Percentiles rank a stretch among this genome's conserved stretches.
Conservation (phyloP, 2,797 vertebrate species). For the Halcyon leucocephala region DNA sequence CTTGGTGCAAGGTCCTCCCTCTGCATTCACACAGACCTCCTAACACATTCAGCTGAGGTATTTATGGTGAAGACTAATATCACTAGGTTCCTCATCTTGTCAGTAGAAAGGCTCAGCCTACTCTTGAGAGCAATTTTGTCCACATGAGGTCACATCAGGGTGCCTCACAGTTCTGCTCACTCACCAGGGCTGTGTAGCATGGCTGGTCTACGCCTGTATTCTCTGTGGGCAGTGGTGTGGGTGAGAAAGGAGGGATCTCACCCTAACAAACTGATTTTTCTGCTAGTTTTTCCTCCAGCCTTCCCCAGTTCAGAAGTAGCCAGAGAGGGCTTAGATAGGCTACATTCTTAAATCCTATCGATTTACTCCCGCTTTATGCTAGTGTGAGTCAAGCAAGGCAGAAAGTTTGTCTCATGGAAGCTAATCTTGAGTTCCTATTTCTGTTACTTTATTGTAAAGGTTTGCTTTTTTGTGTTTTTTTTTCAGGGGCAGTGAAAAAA, state of each 20-base stretch:
- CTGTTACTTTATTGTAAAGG: not conserved
- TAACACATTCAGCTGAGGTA: not conserved
- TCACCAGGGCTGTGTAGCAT: not conserved
- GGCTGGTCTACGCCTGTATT: not conserved
- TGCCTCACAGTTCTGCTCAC: not conserved
- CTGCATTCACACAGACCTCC: not conserved
- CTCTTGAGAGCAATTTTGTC: not conserved
- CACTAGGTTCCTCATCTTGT: not conserved
- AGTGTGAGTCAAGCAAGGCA: not conserved
- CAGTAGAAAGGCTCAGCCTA: not conserved
- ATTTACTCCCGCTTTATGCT: not conserved
- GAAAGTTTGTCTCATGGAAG: not conserved
- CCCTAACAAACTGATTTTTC: not conserved
- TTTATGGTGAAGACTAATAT: not conserved
- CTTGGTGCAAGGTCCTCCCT: fast-evolving
- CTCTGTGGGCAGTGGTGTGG: not conserved
- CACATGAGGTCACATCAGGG: not conserved
- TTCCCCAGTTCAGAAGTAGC: not conserved
- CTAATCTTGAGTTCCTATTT: not conserved
- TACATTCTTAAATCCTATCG: not conserved
- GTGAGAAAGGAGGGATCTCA: not conserved
- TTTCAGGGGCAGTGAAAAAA: not conserved
- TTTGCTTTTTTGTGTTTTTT: not conserved
- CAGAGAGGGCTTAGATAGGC: not conserved
- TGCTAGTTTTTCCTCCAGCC: not conserved